Evolutionary conservation across 1,140 invertebrate species (phyloP).

Genomic region (Arctopsyche grandis): DNA sequence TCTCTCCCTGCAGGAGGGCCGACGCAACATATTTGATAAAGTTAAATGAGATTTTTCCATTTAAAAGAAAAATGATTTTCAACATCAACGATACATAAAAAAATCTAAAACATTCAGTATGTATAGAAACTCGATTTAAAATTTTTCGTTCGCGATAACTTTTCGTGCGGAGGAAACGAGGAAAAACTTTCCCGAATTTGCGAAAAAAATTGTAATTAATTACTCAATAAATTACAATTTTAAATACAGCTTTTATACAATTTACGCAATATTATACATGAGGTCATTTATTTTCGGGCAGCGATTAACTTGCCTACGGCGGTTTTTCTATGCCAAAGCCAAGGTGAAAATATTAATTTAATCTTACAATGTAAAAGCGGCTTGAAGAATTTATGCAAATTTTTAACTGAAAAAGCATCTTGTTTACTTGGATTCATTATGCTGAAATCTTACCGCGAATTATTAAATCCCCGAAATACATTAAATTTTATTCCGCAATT

Average conservation of each 20-base stretch:
- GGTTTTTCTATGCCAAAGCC: neutral
- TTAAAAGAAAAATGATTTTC: too few species aligned
- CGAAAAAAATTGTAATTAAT: too few species aligned
- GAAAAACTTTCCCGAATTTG: too few species aligned
- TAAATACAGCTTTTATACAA: too few species aligned
- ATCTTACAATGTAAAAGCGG: constrained; percentile 1
- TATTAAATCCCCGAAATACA: neutral
- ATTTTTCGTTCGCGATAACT: too few species aligned
- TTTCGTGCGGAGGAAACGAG: too few species aligned
- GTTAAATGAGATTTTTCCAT: too few species aligned
- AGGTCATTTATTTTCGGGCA: neutral
- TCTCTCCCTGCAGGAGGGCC: too few species aligned
- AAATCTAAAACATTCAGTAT: neutral
- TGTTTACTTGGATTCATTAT: constrained; percentile 16
- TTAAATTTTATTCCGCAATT: neutral
- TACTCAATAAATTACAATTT: too few species aligned
- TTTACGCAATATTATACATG: too few species aligned
- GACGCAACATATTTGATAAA: too few species aligned
- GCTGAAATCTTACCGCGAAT: neutral
- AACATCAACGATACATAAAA: neutral
- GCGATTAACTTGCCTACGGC: constrained; percentile 14
- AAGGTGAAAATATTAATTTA: constrained; percentile 29
- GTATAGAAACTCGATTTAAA: too few species aligned
- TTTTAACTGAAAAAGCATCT: constrained; percentile 17
- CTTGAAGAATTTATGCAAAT: constrained; percentile 20